Evolutionary conservation across 1,140 invertebrate genomes (phyloP).

Genomic region (silkworm (Bombyx mori)): DNA sequence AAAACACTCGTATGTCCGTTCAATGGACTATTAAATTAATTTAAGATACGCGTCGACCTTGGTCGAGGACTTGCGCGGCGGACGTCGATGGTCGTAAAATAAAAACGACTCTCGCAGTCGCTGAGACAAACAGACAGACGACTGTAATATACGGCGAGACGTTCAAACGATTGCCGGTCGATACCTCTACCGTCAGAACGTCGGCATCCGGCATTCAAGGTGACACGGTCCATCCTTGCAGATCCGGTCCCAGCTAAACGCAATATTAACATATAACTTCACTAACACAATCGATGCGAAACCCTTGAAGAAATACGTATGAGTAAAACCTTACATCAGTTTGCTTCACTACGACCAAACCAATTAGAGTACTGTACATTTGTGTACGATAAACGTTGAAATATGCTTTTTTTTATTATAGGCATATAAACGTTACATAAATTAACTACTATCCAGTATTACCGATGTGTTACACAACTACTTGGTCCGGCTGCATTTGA

Average conservation of each 20-base stretch:
- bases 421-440: background rate
- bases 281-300: conserved; percentile 17
- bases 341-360: too few relatives aligned
- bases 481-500: conserved; percentile 26
- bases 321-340: too few relatives aligned
- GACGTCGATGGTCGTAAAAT: conserved; percentile 63
- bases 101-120: conserved; percentile 47
- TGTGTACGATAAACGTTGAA: too few relatives aligned
- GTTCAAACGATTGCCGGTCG: conserved; percentile 62
- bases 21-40: conserved; percentile 27
- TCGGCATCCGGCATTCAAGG: conserved; percentile 65
- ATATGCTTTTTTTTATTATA: too few relatives aligned
- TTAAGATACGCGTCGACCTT: conserved; percentile 44
- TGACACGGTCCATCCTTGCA: conserved; percentile 60
- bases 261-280: conserved; percentile 19
- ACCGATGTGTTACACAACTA: conserved; percentile 30
- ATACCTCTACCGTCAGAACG: conserved; percentile 56
- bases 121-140: conserved; percentile 52
- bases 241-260: conserved; percentile 40
- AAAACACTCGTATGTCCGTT: conserved; percentile 18
- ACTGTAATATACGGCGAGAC: conserved; percentile 58
- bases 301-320: conserved; percentile 1
- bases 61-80: conserved; percentile 45
- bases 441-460: background rate
- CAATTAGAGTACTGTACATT: too few relatives aligned